Percentiles rank a stretch among this genome's conserved stretches.
These are phyloP conservation scores for Tauraco erythrolophus DNA, from an alignment of 2,113 vertebrate genomes.

Conservation along the genomic window DNA sequence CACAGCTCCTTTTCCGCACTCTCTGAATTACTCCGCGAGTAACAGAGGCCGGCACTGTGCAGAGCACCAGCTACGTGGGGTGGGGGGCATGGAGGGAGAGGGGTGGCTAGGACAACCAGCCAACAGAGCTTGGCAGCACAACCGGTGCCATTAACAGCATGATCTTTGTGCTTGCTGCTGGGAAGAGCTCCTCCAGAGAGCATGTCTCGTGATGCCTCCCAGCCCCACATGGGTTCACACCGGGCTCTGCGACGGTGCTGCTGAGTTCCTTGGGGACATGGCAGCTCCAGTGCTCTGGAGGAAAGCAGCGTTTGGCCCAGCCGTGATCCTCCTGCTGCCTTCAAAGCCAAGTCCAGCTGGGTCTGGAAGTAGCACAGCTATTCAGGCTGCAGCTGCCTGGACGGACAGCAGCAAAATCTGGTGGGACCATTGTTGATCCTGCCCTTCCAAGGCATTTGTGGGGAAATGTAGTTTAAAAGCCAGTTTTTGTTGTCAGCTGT, in stretches of 20 bases:
- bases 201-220: rapidly evolving
- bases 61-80: rapidly evolving
- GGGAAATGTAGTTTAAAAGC: neutral
- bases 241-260: neutral
- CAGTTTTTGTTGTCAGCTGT: neutral
- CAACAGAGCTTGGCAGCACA: neutral
- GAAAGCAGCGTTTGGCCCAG: neutral
- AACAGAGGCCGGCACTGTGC: neutral
- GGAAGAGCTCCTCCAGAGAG: neutral
- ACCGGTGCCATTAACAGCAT: rapidly evolving
- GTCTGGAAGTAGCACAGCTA: neutral
- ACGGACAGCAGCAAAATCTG: neutral
- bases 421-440: neutral
- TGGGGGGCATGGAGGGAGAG: neutral
- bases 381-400: neutral
- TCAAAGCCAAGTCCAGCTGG: neutral
- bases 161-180: neutral
- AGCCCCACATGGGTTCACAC: rapidly evolving
- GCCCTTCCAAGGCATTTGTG: neutral
- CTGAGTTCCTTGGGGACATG: no score
- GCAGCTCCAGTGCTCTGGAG: neutral
- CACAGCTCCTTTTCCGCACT: neutral
- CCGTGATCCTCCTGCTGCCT: neutral
- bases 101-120: neutral
- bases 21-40: neutral